Percentiles rank a stretch among this genome's conserved stretches.
phyloP scores from a whole-genome alignment of 2,888 invertebrate genomes.

The Eupithecia insigniata region DNA sequence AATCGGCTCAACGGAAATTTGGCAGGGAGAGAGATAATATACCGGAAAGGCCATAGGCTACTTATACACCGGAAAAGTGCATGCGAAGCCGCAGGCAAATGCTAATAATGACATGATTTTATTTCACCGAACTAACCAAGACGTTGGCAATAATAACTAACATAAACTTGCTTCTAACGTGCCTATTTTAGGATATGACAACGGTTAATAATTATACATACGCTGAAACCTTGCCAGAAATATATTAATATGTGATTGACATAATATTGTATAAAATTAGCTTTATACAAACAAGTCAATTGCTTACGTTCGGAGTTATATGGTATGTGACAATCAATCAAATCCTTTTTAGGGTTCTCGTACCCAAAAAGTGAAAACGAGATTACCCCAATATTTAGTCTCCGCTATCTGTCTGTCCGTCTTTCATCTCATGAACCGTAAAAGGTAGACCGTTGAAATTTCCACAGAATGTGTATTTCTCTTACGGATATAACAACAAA shows the following conservation, averaged over 20 bases:
- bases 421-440: no score
- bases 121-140: constrained; percentile 13
- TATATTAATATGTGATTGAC: constrained; percentile 20
- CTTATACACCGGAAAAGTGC: neutral
- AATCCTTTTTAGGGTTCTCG: no score
- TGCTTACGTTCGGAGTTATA: neutral
- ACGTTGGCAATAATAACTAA: constrained; percentile 26
- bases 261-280: constrained; percentile 4
- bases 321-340: no score
- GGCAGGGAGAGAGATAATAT: neutral
- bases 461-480: no score
- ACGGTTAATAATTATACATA: no score
- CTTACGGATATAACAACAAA: no score
- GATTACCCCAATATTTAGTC: no score
- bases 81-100: neutral
- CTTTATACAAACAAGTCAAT: neutral
- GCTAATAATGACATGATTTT: constrained; percentile 14
- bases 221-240: constrained; percentile 30
- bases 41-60: neutral
- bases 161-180: constrained; percentile 18
- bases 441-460: no score
- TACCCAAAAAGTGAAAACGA: no score
- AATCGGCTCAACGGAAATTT: neutral
- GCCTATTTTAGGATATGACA: constrained; percentile 34
- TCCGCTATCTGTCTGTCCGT: no score